These are phyloP conservation scores for Eublepharis macularius DNA, from an alignment of 2,113 vertebrate species.

Conservation along the genomic window DNA sequence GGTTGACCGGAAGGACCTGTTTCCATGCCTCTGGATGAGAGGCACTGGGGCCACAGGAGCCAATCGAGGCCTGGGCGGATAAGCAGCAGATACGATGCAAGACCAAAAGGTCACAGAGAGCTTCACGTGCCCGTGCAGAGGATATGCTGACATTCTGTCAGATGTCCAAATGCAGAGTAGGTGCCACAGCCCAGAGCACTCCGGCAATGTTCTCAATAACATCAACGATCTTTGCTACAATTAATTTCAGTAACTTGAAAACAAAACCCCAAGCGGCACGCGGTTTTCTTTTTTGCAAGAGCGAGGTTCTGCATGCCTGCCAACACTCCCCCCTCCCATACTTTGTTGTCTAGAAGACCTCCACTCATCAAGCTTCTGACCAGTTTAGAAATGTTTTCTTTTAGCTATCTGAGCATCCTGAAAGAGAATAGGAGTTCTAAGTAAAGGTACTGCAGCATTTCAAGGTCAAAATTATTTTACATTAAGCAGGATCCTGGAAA, in stretches of 20 bases:
- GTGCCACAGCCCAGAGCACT: neutral
- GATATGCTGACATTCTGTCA: neutral
- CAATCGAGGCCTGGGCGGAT: too few species aligned
- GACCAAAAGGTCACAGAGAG: neutral
- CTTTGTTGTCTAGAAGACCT: neutral
- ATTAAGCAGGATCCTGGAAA: neutral
- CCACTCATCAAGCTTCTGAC: neutral
- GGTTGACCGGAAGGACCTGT: too few species aligned
- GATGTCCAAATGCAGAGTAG: too few species aligned
- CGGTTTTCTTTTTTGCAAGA: neutral
- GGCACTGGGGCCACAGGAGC: too few species aligned
- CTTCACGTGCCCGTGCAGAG: too few species aligned
- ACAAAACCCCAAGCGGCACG: too few species aligned
- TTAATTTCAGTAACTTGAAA: too few species aligned
- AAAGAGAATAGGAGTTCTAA: neutral
- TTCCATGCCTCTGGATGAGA: neutral
- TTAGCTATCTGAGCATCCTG: neutral
- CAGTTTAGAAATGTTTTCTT: neutral
- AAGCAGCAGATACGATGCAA: too few species aligned
- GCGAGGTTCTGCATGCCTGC: too few species aligned
- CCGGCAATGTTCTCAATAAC: neutral
- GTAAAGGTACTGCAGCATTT: neutral
- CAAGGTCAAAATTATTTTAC: neutral
- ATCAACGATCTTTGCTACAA: too few species aligned
- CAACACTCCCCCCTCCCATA: too few species aligned